A percentile compares a stretch with the other conserved stretches of the same genome.
These are phyloP conservation scores for Pardalotus punctatus DNA, from an alignment of 2,113 vertebrate genomes.

Conservation along the genomic window DNA sequence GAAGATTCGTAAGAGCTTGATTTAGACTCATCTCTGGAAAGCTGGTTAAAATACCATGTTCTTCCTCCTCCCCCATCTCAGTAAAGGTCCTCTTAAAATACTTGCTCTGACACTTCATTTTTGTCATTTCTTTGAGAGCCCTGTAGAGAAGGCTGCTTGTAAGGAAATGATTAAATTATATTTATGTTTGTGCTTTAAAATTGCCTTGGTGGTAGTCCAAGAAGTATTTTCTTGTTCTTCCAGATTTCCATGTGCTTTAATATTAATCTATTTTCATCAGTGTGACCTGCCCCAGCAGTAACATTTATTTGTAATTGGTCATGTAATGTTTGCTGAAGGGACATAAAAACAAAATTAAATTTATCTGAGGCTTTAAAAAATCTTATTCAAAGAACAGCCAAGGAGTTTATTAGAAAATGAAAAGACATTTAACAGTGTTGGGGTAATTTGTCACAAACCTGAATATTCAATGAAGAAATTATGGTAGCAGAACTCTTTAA, in stretches of 20 bases:
- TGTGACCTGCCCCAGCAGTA: neutral
- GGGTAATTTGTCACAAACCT: neutral
- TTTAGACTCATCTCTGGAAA: slow-evolving; percentile 65
- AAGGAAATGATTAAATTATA: slow-evolving; percentile 27
- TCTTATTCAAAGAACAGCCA: neutral
- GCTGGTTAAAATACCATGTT: slow-evolving; percentile 35
- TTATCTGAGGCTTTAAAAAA: neutral
- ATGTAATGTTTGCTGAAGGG: neutral
- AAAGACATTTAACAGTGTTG: neutral
- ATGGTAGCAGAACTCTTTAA: neutral
- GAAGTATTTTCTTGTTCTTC: slow-evolving; percentile 21
- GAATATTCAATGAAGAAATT: neutral
- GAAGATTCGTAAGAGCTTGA: slow-evolving; percentile 64
- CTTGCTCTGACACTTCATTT: neutral
- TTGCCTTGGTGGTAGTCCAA: slow-evolving; percentile 16
- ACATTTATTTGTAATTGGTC: neutral
- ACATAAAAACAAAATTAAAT: neutral
- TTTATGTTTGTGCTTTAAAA: slow-evolving; percentile 31
- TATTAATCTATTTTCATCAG: slow-evolving; percentile 6
- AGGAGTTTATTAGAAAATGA: neutral
- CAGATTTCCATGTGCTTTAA: slow-evolving; percentile 23
- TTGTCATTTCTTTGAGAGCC: slow-evolving; percentile 16
- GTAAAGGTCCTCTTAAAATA: slow-evolving; percentile 25
- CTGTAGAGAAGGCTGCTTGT: neutral
- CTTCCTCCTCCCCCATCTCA: neutral